Percentiles rank a stretch among this genome's conserved stretches.
These are phyloP conservation scores for Acyrthosiphon pisum DNA, from an alignment of 1,140 invertebrate species.

Conservation along the genomic window DNA sequence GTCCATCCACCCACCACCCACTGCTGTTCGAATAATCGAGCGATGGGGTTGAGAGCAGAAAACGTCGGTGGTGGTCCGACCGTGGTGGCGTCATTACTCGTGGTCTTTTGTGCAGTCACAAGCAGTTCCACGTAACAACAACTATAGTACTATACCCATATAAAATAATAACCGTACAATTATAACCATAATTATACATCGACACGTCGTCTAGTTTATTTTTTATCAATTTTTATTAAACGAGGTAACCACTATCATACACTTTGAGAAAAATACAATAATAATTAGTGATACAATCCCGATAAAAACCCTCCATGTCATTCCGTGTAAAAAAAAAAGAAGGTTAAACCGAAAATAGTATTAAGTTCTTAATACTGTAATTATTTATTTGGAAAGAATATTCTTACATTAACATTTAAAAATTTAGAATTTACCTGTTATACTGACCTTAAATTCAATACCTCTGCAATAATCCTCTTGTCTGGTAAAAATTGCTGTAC, in stretches of 20 bases:
- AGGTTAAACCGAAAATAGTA: background rate
- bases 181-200: background rate
- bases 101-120: background rate
- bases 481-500: background rate
- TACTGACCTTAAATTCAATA: background rate
- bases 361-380: background rate
- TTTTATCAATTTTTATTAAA: background rate
- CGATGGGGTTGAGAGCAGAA: background rate
- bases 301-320: background rate
- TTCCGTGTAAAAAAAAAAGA: background rate
- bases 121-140: background rate
- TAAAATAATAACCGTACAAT: background rate
- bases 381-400: background rate
- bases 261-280: background rate
- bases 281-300: background rate
- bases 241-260: background rate
- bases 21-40: background rate
- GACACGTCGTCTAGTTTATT: background rate
- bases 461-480: background rate
- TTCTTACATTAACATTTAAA: background rate
- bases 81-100: background rate
- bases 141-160: background rate
- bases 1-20: background rate
- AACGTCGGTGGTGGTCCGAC: background rate
- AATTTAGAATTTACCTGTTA: background rate